Evolutionary conservation across 1,140 invertebrate genomes (phyloP).

Genomic region (Dendroctonus ponderosae): DNA sequence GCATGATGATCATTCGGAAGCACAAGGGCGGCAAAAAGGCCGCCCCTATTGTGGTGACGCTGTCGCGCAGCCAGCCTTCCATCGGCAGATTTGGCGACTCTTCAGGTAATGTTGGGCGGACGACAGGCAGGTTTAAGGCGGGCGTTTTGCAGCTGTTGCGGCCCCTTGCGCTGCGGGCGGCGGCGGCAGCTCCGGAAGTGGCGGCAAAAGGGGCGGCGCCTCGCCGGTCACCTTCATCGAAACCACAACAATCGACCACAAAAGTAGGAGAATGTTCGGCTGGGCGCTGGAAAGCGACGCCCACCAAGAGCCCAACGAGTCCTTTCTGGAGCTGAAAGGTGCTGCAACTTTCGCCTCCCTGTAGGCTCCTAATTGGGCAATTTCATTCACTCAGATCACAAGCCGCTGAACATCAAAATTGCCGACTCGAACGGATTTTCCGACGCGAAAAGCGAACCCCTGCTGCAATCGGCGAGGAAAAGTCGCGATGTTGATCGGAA

Average conservation of each 20-base stretch:
- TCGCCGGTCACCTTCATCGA: background rate
- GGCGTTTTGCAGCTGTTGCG: background rate
- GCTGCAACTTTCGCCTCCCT: no score
- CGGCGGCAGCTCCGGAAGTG: background rate
- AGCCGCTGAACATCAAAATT: no score
- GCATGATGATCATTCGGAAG: conserved; percentile 31
- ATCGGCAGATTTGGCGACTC: background rate
- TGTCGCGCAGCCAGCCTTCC: conserved; percentile 17
- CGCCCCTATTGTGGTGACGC: conserved; percentile 24
- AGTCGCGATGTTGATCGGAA: no score
- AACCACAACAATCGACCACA: background rate
- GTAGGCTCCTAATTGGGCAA: no score
- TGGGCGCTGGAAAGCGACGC: background rate
- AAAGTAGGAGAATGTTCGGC: background rate
- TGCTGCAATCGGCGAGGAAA: no score
- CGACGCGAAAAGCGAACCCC: no score
- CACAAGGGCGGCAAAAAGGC: conserved; percentile 27
- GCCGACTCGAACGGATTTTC: no score
- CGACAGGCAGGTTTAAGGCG: background rate
- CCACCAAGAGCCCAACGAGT: background rate
- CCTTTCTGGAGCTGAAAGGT: conserved; percentile 12
- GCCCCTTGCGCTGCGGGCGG: background rate
- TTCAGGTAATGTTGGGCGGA: background rate
- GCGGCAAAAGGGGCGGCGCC: background rate
- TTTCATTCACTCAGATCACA: background rate